phyloP scores from a whole-genome alignment of 2,888 invertebrate genomes.

The Catocala fraxini region DNA sequence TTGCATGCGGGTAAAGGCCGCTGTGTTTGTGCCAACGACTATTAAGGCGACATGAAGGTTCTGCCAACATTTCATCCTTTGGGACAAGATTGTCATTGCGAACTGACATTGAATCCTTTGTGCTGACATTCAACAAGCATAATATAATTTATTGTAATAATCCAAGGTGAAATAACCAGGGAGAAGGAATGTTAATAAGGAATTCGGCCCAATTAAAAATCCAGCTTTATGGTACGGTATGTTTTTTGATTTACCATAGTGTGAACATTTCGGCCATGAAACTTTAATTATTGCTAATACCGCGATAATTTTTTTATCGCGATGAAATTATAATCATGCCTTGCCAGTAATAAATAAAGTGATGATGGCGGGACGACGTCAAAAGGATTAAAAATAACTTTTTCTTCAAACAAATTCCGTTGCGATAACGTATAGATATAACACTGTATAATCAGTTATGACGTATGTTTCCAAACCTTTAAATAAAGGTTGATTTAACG shows the following conservation, averaged over 20 bases:
- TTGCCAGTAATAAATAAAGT: slow-evolving; percentile 52
- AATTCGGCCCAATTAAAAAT: slow-evolving; percentile 41
- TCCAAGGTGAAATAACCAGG: slow-evolving; percentile 11
- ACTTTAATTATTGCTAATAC: slow-evolving; percentile 26
- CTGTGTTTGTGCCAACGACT: slow-evolving; percentile 48
- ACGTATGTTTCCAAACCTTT: slow-evolving; percentile 26
- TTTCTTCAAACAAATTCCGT: slow-evolving; percentile 68
- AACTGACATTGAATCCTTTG: slow-evolving; percentile 30
- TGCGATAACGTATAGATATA: slow-evolving; percentile 63
- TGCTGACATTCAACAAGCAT: slow-evolving; percentile 17
- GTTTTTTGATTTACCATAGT: slow-evolving; percentile 21
- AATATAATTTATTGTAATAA: slow-evolving; percentile 16
- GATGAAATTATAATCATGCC: slow-evolving; percentile 38
- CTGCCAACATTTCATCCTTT: slow-evolving; percentile 53
- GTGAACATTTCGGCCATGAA: slow-evolving; percentile 37
- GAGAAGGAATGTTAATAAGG: slow-evolving; percentile 27
- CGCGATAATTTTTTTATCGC: slow-evolving; percentile 25
- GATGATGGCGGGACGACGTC: slow-evolving; percentile 55
- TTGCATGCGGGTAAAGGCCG: slow-evolving; percentile 61
- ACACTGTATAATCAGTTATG: slow-evolving; percentile 40
- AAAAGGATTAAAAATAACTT: slow-evolving; percentile 67
- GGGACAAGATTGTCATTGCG: slow-evolving; percentile 52
- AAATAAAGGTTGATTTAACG: slow-evolving; percentile 15
- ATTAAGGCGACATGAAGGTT: slow-evolving; percentile 66
- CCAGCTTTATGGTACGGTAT: slow-evolving; percentile 22